phyloP scores from a whole-genome alignment of 2,113 vertebrate genomes.

The Dissostichus mawsoni region DNA sequence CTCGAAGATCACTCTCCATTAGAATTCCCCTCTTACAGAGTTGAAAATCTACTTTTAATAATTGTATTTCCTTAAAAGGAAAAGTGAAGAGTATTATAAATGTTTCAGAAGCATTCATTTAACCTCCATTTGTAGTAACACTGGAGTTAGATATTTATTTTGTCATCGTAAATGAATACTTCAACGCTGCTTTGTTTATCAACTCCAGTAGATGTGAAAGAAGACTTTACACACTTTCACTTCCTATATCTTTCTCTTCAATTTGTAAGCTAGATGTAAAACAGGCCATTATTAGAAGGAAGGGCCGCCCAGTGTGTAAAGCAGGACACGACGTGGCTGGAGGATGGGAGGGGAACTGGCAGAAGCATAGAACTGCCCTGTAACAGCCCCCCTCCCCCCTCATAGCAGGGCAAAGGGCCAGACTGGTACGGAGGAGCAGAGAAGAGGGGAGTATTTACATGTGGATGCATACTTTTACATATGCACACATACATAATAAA shows the following conservation, averaged over 20 bases:
- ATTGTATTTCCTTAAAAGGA: background rate
- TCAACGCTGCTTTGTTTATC: background rate
- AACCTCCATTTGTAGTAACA: background rate
- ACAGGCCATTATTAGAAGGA: slow-evolving; percentile 10
- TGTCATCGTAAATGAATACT: background rate
- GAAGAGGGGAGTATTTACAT: slow-evolving; percentile 34
- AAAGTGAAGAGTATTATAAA: background rate
- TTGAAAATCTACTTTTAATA: background rate
- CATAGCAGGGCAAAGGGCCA: slow-evolving; percentile 52
- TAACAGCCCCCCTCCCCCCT: slow-evolving; percentile 48
- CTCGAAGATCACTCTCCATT: background rate
- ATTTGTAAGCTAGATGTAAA: slow-evolving; percentile 6
- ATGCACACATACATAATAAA: slow-evolving; percentile 1
- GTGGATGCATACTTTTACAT: slow-evolving; percentile 12
- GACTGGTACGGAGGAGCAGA: slow-evolving; percentile 56
- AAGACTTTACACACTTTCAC: background rate
- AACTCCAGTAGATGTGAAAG: background rate
- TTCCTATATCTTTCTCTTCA: background rate
- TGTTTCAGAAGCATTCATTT: background rate
- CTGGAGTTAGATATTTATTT: background rate
- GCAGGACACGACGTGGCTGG: slow-evolving; percentile 43
- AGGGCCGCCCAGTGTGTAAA: slow-evolving; percentile 31
- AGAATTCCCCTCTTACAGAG: background rate
- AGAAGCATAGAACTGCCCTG: slow-evolving; percentile 41
- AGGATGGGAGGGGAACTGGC: slow-evolving; percentile 46